Evolutionary conservation across 2,113 vertebrate genomes (phyloP).

Genomic region (Caloenas nicobarica): DNA sequence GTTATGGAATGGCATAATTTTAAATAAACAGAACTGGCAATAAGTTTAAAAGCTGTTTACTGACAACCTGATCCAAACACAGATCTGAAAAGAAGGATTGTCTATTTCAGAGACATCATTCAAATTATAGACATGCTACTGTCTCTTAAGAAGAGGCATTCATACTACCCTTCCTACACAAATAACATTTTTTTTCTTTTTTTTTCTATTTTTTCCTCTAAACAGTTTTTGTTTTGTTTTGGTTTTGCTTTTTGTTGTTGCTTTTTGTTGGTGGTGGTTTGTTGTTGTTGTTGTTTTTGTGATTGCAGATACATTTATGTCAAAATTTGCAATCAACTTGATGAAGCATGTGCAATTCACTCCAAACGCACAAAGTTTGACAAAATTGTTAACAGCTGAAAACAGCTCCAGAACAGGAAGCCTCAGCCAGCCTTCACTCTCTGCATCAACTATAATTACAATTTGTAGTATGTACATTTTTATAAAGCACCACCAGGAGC

Average conservation of each 20-base stretch:
- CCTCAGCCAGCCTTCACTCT: not conserved
- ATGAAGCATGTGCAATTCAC: not conserved
- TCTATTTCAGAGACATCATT: not conserved
- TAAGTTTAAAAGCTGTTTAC: not conserved
- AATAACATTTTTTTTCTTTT: not conserved
- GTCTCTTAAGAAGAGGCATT: not conserved
- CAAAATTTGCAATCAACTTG: not conserved
- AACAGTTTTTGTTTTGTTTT: too few species aligned
- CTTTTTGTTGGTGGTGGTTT: too few species aligned
- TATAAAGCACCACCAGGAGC: not conserved
- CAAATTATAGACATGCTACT: not conserved
- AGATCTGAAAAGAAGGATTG: not conserved
- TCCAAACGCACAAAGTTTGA: not conserved
- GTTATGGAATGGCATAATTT: not conserved
- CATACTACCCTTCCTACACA: not conserved
- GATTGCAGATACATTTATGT: not conserved
- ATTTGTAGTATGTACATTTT: not conserved
- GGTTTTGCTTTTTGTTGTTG: not conserved
- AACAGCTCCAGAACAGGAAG: not conserved
- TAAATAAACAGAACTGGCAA: not conserved
- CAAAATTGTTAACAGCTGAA: not conserved
- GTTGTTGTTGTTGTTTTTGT: not conserved
- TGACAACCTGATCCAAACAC: not conserved
- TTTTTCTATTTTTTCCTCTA: not conserved
- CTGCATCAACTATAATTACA: not conserved